phyloP scores from a whole-genome alignment of 1,140 invertebrate species.

The Dendrolimus kikuchii region DNA sequence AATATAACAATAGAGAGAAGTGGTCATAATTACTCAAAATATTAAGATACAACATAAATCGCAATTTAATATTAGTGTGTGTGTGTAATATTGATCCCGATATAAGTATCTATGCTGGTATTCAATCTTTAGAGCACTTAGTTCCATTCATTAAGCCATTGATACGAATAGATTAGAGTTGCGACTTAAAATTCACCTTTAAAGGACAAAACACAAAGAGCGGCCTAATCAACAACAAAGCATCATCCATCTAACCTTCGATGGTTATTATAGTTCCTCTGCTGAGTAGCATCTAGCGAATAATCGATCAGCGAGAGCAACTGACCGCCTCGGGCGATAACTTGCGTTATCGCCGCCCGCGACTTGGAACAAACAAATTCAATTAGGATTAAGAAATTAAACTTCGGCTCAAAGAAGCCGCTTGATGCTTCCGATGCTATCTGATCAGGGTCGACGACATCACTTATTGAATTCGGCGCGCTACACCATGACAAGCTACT shows the following conservation, averaged over 20 bases:
- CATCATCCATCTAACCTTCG: constrained; percentile 32
- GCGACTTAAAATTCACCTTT: constrained; percentile 30
- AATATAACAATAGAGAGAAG: too few species aligned
- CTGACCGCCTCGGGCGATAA: constrained; percentile 21
- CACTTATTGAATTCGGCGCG: constrained; percentile 36
- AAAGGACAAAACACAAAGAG: constrained; percentile 23
- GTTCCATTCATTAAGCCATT: constrained; percentile 4
- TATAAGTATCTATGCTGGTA: too few species aligned
- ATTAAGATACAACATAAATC: too few species aligned
- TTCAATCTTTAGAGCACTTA: too few species aligned
- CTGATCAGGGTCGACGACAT: constrained; percentile 42
- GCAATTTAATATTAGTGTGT: too few species aligned
- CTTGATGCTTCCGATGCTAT: constrained; percentile 33
- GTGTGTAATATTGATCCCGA: too few species aligned
- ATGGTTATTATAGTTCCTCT: constrained; percentile 18
- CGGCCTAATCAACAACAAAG: constrained; percentile 28
- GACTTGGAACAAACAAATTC: constrained; percentile 60
- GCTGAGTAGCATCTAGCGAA: constrained; percentile 14
- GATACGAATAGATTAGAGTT: constrained; percentile 5
- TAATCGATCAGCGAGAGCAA: constrained; percentile 30
- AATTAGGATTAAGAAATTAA: constrained; percentile 69
- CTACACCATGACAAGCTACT: constrained; percentile 27
- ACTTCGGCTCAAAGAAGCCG: constrained; percentile 48
- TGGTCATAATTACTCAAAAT: too few species aligned
- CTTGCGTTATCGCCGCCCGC: constrained; percentile 39